Evolutionary conservation across 2,888 invertebrate species (phyloP).

Genomic region (Baccha elongata): DNA sequence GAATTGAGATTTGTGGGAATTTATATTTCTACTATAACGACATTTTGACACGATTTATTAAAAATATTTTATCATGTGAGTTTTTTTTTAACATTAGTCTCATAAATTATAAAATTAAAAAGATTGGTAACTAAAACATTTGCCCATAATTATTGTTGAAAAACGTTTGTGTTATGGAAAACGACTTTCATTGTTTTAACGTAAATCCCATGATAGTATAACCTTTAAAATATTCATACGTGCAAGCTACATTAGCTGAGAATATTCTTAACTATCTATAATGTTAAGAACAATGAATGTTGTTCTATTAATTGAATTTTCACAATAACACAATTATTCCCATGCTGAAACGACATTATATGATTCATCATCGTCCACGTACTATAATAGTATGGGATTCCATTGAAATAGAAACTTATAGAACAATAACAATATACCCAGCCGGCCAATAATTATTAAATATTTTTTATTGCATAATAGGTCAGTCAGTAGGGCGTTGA

Average conservation of each 20-base stretch:
- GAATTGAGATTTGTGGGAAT: not conserved
- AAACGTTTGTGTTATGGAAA: not conserved
- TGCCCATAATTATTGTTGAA: constrained; percentile 20
- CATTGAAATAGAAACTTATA: constrained; percentile 50
- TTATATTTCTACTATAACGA: not conserved
- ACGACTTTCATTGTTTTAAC: constrained; percentile 19
- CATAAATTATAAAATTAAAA: constrained; percentile 54
- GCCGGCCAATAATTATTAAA: constrained; percentile 16
- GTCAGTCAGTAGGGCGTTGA: constrained; percentile 52
- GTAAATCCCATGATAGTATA: constrained; percentile 19
- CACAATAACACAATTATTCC: constrained; percentile 67
- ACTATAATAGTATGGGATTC: not conserved
- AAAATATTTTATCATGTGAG: not conserved
- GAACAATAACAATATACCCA: constrained; percentile 11
- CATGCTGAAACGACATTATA: constrained; percentile 58
- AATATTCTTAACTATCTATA: constrained; percentile 10
- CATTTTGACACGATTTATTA: constrained; percentile 10
- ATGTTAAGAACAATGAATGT: constrained; percentile 60
- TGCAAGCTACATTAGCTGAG: constrained; percentile 46
- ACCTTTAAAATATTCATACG: constrained; percentile 27
- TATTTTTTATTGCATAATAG: constrained; percentile 53
- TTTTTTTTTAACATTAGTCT: not conserved
- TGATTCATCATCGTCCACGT: constrained; percentile 55
- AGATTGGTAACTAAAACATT: constrained; percentile 40
- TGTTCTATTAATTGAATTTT: constrained; percentile 66